These are phyloP conservation scores for Halyomorpha halys DNA, from an alignment of 1,140 invertebrate genomes.

Conservation along the genomic window DNA sequence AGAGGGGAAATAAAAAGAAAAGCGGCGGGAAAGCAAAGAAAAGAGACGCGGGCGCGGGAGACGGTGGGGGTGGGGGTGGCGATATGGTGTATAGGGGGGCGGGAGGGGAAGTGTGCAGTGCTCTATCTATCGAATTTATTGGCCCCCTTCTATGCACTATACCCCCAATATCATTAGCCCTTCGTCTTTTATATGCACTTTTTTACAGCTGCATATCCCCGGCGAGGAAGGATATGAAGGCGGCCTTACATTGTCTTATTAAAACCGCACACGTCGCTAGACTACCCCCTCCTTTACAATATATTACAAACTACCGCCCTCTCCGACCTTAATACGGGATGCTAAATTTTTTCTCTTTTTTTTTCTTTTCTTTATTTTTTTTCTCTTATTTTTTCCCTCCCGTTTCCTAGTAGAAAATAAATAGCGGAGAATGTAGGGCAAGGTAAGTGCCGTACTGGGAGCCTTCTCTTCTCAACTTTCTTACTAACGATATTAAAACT, in stretches of 20 bases:
- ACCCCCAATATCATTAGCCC: slow-evolving; percentile 26
- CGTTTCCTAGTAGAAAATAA: too few relatives aligned
- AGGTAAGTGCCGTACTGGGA: neutral
- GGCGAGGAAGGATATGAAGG: neutral
- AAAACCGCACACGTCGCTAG: slow-evolving; percentile 12
- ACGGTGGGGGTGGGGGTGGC: neutral
- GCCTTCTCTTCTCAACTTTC: neutral
- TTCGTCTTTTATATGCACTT: slow-evolving; percentile 27
- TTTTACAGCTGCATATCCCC: slow-evolving; percentile 18
- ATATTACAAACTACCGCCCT: slow-evolving; percentile 13
- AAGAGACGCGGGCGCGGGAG: slow-evolving; percentile 14
- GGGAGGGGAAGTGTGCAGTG: slow-evolving; percentile 18
- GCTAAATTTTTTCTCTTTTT: slow-evolving; percentile 6
- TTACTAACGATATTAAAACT: too few relatives aligned
- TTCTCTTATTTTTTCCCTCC: too few relatives aligned
- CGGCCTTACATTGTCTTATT: slow-evolving; percentile 26
- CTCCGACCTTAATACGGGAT: neutral
- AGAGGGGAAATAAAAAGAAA: slow-evolving; percentile 15
- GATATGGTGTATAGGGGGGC: slow-evolving; percentile 9
- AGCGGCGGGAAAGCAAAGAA: slow-evolving; percentile 11
- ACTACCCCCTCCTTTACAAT: slow-evolving; percentile 2
- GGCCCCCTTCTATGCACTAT: neutral
- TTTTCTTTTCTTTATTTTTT: neutral
- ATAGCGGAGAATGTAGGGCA: slow-evolving; percentile 9
- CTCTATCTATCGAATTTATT: slow-evolving; percentile 30